Percentiles rank a stretch among this genome's conserved stretches.
Evolutionary conservation across 2,113 vertebrate species (phyloP).

Genomic region (Carassius auratus): DNA sequence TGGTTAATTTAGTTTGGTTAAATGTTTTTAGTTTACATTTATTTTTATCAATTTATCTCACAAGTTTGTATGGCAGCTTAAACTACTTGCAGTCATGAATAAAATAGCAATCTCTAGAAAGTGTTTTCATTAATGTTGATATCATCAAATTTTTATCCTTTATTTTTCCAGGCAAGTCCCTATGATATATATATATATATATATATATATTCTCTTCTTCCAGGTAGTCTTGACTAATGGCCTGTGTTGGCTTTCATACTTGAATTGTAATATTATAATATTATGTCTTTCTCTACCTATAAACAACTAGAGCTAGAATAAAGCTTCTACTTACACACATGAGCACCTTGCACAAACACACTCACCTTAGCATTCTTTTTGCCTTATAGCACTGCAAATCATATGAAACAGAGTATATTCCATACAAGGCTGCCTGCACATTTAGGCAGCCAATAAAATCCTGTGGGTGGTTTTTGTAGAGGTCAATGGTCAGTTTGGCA

Average conservation of each 20-base stretch:
- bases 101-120: too few relatives aligned
- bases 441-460: slow-evolving; percentile 93
- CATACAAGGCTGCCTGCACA: slow-evolving; percentile 89
- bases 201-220: too few relatives aligned
- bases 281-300: neutral
- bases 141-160: too few relatives aligned
- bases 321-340: neutral
- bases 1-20: too few relatives aligned
- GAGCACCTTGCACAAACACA: neutral
- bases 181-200: too few relatives aligned
- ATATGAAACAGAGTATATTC: slow-evolving; percentile 88
- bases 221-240: too few relatives aligned
- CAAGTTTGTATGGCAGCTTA: too few relatives aligned
- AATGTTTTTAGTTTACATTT: too few relatives aligned
- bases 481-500: slow-evolving; percentile 86
- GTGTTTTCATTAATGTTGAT: too few relatives aligned
- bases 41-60: too few relatives aligned
- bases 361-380: slow-evolving; percentile 80
- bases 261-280: neutral
- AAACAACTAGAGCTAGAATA: neutral
- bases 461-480: slow-evolving; percentile 89
- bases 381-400: slow-evolving; percentile 87
- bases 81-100: too few relatives aligned
- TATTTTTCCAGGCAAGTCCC: too few relatives aligned
- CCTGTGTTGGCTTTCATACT: neutral